Percentiles rank a stretch among this genome's conserved stretches.
Conservation (phyloP, 1,140 invertebrate genomes). For the Dendroctonus valens region DNA sequence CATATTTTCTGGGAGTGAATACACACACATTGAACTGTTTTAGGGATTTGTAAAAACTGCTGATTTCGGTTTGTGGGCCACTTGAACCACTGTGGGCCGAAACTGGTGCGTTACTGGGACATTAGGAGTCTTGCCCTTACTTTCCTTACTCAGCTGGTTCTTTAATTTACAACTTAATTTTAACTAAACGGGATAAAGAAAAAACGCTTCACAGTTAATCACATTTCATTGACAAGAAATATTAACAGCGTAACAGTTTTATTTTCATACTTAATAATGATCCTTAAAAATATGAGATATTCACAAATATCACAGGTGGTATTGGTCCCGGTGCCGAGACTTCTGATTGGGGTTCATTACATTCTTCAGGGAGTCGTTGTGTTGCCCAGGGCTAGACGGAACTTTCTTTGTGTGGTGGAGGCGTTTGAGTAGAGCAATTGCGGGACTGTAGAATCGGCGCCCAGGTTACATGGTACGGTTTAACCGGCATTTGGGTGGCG, state of each 20-base stretch:
- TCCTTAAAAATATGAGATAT: constrained; percentile 50
- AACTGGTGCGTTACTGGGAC: no score
- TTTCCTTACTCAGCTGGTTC: no score
- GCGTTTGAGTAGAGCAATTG: constrained; percentile 50
- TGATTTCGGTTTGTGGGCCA: no score
- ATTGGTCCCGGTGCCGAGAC: constrained; percentile 51
- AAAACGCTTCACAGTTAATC: constrained; percentile 40
- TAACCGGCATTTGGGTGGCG: constrained; percentile 51
- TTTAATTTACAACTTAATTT: neutral
- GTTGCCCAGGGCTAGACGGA: constrained; percentile 44
- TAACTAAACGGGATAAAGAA: neutral
- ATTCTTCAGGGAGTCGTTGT: constrained; percentile 5
- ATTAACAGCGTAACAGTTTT: constrained; percentile 46
- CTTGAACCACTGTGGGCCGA: no score
- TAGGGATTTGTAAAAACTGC: no score
- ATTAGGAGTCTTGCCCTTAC: no score
- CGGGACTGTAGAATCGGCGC: constrained; percentile 49
- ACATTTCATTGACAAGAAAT: constrained; percentile 49
- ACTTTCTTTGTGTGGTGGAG: constrained; percentile 50
- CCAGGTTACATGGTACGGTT: constrained; percentile 52
- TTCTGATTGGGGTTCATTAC: constrained; percentile 45
- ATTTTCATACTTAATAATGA: constrained; percentile 42
- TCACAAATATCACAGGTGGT: constrained; percentile 53
- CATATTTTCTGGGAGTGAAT: no score
- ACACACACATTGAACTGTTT: no score